phyloP scores from a whole-genome alignment of 2,797 vertebrate species.

The Rhabdophis nuchalis region DNA sequence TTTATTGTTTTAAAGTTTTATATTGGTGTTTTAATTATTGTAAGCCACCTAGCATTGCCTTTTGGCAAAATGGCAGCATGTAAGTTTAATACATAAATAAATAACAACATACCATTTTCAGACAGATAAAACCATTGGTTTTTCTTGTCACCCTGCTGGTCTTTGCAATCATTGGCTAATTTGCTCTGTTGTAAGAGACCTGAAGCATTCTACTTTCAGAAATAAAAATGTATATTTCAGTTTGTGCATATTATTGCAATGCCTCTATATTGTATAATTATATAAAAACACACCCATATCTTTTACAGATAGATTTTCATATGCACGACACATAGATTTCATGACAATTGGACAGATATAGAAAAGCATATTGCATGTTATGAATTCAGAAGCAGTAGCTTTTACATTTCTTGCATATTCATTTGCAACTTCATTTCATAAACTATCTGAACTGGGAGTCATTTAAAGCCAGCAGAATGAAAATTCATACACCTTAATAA shows the following conservation, averaged over 20 bases:
- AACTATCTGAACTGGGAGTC: background rate
- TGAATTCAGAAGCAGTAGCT: background rate
- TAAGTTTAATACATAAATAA: background rate
- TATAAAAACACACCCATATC: background rate
- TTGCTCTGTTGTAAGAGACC: background rate
- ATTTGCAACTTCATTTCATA: conserved; percentile 16
- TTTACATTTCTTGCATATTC: conserved; percentile 1
- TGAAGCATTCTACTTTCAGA: background rate
- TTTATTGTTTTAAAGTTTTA: background rate
- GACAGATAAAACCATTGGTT: background rate
- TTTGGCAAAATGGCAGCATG: background rate
- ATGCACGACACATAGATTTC: background rate
- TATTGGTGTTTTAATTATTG: background rate
- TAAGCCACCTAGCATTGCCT: background rate
- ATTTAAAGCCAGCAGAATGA: conserved; percentile 5
- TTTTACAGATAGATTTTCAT: background rate
- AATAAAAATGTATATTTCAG: background rate
- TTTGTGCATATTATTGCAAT: background rate
- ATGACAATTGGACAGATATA: background rate
- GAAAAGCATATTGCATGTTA: background rate
- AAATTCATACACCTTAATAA: conserved; percentile 23
- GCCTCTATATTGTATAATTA: background rate
- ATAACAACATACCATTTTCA: background rate
- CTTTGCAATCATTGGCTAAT: background rate
- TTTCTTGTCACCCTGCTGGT: background rate